phyloP scores from a whole-genome alignment of 2,113 vertebrate species.

The Leucoraja erinaceus region DNA sequence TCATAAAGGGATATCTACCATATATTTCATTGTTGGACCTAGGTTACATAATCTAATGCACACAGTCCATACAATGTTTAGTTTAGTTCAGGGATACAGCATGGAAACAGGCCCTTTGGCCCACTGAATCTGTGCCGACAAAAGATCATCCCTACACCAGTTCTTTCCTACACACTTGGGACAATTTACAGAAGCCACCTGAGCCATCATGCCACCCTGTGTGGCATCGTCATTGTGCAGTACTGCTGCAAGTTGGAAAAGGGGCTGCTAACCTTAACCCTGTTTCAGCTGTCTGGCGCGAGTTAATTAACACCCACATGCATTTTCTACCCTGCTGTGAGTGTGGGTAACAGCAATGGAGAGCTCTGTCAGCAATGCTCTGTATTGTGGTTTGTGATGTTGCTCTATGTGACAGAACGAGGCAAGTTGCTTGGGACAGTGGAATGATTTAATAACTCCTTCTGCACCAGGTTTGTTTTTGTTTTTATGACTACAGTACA shows the following conservation, averaged over 20 bases:
- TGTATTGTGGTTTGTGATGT: background rate
- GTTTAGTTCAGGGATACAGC: no score
- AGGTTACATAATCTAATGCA: background rate
- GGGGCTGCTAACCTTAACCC: background rate
- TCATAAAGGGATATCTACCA: background rate
- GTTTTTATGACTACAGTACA: no score
- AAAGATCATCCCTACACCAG: no score
- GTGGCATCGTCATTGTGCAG: background rate
- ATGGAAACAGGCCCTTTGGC: no score
- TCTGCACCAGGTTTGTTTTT: no score
- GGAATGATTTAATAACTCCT: background rate
- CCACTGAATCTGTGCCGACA: no score
- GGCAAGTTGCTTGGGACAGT: background rate
- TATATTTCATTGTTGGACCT: background rate
- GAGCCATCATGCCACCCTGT: background rate
- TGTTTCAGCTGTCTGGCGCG: background rate
- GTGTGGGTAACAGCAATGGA: background rate
- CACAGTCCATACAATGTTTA: background rate
- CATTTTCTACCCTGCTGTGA: background rate
- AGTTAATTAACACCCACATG: background rate
- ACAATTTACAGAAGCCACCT: no score
- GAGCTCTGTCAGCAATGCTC: background rate
- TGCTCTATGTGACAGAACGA: background rate
- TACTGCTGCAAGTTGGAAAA: background rate
- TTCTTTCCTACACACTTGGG: no score